phyloP scores from a whole-genome alignment of 2,113 vertebrate genomes.

The Myodes glareolus region DNA sequence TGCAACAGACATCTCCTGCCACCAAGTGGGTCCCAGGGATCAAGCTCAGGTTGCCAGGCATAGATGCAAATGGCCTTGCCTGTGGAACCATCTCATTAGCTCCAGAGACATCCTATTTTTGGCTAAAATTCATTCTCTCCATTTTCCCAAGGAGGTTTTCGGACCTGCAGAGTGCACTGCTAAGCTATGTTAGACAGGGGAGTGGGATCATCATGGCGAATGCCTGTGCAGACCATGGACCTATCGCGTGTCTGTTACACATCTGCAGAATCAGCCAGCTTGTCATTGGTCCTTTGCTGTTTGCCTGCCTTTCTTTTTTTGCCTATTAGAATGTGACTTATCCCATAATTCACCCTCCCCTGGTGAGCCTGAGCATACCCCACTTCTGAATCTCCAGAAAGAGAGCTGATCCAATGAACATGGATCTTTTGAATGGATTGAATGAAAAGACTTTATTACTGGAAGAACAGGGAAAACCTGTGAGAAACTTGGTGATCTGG shows the following conservation, averaged over 20 bases:
- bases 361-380: neutral
- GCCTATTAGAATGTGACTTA: neutral
- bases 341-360: neutral
- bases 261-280: neutral
- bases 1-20: neutral
- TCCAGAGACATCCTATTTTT: constrained; percentile 16
- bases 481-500: constrained; percentile 85
- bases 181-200: neutral
- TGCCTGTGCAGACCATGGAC: neutral
- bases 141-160: constrained; percentile 44
- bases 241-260: rapidly evolving
- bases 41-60: neutral
- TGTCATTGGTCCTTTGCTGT: neutral
- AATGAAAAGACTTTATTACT: constrained; percentile 24
- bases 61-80: too few species aligned
- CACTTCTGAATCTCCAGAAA: neutral
- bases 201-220: neutral
- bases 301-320: neutral
- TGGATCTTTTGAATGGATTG: neutral
- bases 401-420: neutral
- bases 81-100: too few species aligned
- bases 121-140: constrained; percentile 48
- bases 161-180: neutral
- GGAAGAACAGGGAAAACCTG: constrained; percentile 85
- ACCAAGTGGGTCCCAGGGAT: neutral